Conservation (phyloP, 37 sponge, comb jelly and placozoan species). For the Theonella swinhoei region DNA sequence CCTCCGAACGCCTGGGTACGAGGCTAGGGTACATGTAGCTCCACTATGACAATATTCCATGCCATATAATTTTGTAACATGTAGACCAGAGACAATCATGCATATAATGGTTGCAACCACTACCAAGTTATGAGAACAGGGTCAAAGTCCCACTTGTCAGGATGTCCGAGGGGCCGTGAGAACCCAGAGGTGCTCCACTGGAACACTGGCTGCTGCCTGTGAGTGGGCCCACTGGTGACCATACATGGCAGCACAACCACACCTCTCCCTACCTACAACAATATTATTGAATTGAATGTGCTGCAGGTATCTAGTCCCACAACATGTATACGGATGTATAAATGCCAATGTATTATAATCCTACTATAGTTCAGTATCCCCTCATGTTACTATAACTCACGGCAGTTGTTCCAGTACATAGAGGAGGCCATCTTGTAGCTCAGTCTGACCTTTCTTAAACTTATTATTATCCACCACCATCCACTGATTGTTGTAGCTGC, state of each 20-base stretch:
- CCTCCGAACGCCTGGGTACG: no score
- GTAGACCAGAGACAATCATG: neutral
- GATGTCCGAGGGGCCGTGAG: constrained; percentile 80
- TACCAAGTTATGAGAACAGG: constrained; percentile 51
- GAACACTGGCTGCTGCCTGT: constrained; percentile 90
- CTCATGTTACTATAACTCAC: constrained; percentile 18
- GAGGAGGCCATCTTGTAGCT: constrained; percentile 46
- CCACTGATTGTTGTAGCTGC: constrained; percentile 94
- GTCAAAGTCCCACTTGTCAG: constrained; percentile 84
- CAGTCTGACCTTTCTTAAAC: constrained; percentile 46
- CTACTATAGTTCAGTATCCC: no score
- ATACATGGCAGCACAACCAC: constrained; percentile 7
- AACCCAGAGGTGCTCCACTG: constrained; percentile 91
- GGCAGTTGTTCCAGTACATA: constrained; percentile 96
- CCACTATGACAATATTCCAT: no score
- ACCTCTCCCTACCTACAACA: neutral
- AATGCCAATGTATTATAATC: no score
- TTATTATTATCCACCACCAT: constrained; percentile 96
- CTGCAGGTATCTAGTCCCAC: no score
- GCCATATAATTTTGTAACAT: no score
- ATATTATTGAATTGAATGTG: neutral
- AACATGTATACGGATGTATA: no score
- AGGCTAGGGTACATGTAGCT: no score
- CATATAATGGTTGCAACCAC: neutral
- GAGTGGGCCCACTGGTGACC: constrained; percentile 92